Evolutionary conservation across 1,140 invertebrate species (phyloP).

Genomic region (Lepidurus apus): DNA sequence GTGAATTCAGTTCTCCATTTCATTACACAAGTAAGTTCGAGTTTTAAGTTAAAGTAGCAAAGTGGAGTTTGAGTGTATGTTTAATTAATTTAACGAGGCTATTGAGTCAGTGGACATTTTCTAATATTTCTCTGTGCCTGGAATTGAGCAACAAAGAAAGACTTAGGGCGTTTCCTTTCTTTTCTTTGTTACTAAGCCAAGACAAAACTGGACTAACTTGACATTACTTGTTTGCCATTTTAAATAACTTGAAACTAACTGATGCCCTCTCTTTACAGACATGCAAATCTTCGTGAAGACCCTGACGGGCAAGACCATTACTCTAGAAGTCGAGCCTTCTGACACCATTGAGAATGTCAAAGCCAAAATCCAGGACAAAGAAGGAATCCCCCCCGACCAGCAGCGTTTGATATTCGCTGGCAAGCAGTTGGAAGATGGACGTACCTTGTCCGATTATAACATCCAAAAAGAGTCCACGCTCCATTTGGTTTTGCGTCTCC

Average conservation of each 20-base stretch:
- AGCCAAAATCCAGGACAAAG: conserved; percentile 61
- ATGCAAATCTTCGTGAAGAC: conserved; percentile 76
- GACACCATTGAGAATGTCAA: conserved; percentile 64
- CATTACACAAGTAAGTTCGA: background rate
- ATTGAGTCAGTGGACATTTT: too few relatives aligned
- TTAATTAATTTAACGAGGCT: too few relatives aligned
- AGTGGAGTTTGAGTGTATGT: background rate
- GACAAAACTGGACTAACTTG: background rate
- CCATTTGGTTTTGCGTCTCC: conserved; percentile 45
- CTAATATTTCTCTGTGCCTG: too few relatives aligned
- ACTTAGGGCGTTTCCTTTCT: background rate
- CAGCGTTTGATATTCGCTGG: conserved; percentile 69
- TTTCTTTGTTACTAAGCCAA: background rate
- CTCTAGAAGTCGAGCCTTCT: conserved; percentile 68
- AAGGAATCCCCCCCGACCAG: conserved; percentile 81
- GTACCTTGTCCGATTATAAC: conserved; percentile 50
- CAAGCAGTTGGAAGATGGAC: conserved; percentile 33
- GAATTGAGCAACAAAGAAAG: too few relatives aligned
- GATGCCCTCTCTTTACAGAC: conserved; percentile 43
- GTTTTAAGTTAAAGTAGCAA: background rate
- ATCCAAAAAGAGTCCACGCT: conserved; percentile 69
- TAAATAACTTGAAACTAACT: background rate
- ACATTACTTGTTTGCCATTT: background rate
- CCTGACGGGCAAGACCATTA: conserved; percentile 75
- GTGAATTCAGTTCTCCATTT: background rate